Evolutionary conservation across 2,797 vertebrate genomes (phyloP).

Genomic region (Sciurus carolinensis): DNA sequence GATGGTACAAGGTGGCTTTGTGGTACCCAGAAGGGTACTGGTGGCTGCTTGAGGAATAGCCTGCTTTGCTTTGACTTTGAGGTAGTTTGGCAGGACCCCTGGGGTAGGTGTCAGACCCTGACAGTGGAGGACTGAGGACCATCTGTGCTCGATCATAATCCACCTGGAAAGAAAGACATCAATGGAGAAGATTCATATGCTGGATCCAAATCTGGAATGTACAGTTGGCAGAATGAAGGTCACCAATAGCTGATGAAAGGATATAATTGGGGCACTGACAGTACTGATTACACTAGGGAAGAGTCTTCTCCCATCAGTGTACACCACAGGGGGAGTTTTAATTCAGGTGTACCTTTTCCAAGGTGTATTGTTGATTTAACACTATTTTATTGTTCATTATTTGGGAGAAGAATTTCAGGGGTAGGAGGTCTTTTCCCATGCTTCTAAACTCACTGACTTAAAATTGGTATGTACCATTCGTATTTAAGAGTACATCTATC

Average conservation of each 20-base stretch:
- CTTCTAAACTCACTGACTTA: not conserved
- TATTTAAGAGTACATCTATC: not conserved
- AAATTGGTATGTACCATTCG: not conserved
- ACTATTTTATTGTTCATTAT: not conserved
- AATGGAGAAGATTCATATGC: not conserved
- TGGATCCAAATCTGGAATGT: not conserved
- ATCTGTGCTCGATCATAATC: slow-evolving; percentile 95
- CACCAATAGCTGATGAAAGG: not conserved
- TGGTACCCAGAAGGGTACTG: slow-evolving; percentile 95
- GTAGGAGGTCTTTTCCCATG: not conserved
- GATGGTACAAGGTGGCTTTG: slow-evolving; percentile 94
- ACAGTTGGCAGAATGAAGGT: not conserved
- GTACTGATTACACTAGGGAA: not conserved
- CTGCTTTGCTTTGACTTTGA: slow-evolving; percentile 95
- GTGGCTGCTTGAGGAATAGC: slow-evolving; percentile 93
- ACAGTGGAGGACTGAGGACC: slow-evolving; percentile 94
- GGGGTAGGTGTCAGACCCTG: slow-evolving; percentile 95
- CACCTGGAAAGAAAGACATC: slow-evolving; percentile 89
- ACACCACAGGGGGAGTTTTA: not conserved
- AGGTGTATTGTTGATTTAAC: not conserved
- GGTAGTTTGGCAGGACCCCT: slow-evolving; percentile 97
- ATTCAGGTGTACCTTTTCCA: not conserved
- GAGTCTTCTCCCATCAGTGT: too few relatives aligned
- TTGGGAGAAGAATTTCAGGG: not conserved
- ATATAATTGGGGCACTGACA: rapidly evolving